These are phyloP conservation scores for Phrynocephalus vlangalii DNA, from an alignment of 2,797 vertebrate genomes.

Conservation along the genomic window DNA sequence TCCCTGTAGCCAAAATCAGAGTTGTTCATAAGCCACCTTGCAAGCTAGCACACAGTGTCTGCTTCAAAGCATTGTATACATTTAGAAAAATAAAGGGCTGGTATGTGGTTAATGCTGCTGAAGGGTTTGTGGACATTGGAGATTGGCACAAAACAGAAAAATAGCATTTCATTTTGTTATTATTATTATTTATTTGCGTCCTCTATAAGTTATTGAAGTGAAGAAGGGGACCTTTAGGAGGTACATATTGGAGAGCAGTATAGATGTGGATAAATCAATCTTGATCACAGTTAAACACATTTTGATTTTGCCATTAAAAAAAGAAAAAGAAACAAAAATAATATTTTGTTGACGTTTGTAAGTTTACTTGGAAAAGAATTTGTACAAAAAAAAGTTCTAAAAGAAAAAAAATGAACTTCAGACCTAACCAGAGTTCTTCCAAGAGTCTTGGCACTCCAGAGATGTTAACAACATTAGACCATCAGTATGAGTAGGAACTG, in stretches of 20 bases:
- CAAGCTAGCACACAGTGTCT: slow-evolving; percentile 49
- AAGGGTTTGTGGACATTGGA: slow-evolving; percentile 47
- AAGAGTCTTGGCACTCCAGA: too few relatives aligned
- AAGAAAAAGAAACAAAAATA: not conserved
- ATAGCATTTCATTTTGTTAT: too few relatives aligned
- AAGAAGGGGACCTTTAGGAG: not conserved
- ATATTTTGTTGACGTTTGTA: not conserved
- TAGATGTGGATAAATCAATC: not conserved
- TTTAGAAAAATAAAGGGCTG: slow-evolving; percentile 53
- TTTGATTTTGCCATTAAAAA: too few relatives aligned
- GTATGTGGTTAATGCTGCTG: slow-evolving; percentile 60
- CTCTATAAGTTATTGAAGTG: slow-evolving; percentile 11
- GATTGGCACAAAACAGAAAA: too few relatives aligned
- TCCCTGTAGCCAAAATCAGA: slow-evolving; percentile 47
- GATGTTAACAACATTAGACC: too few relatives aligned
- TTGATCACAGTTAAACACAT: not conserved
- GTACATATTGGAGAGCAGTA: not conserved
- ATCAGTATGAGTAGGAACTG: too few relatives aligned
- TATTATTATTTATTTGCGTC: too few relatives aligned
- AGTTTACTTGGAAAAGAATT: not conserved
- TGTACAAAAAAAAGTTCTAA: not conserved
- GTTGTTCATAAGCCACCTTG: slow-evolving; percentile 50
- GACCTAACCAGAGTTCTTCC: too few relatives aligned
- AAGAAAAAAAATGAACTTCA: not conserved
- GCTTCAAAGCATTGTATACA: slow-evolving; percentile 56